A percentile compares a stretch with the other conserved stretches of the same genome.
These are phyloP conservation scores for Steinernema feltiae DNA, from an alignment of 1,140 invertebrate species.

Conservation along the genomic window DNA sequence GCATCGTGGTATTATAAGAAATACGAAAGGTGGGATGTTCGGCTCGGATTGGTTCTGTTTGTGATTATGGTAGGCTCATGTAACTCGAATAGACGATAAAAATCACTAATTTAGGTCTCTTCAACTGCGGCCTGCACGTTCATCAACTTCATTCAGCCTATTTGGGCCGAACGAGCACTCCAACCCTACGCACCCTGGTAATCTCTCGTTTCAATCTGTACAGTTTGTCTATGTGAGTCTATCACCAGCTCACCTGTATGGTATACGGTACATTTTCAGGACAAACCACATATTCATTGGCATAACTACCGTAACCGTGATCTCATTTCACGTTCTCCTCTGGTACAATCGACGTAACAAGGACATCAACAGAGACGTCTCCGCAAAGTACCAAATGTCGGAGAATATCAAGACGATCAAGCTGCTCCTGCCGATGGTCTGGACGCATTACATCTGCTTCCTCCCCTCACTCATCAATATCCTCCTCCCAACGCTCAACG, in stretches of 20 bases:
- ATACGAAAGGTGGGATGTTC: neutral
- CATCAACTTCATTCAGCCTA: neutral
- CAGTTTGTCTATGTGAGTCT: neutral
- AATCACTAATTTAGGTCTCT: neutral
- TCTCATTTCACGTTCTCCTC: neutral
- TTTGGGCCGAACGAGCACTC: neutral
- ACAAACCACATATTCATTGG: neutral
- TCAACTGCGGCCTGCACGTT: neutral
- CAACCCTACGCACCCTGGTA: neutral
- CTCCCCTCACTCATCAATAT: neutral
- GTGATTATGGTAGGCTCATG: neutral
- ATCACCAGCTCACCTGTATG: neutral
- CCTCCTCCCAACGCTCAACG: neutral
- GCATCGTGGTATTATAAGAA: neutral
- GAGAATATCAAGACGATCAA: slow-evolving; percentile 1
- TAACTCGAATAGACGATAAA: neutral
- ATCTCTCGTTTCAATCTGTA: neutral
- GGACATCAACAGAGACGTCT: slow-evolving; percentile 1
- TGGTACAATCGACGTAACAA: neutral
- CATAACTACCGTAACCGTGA: neutral
- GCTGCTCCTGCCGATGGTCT: neutral
- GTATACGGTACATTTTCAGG: neutral
- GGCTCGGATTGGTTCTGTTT: neutral
- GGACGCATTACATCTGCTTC: slow-evolving; percentile 5
- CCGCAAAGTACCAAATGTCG: neutral